These are phyloP conservation scores for Copidosoma aretas DNA, from an alignment of 2,888 invertebrate genomes.

Conservation along the genomic window DNA sequence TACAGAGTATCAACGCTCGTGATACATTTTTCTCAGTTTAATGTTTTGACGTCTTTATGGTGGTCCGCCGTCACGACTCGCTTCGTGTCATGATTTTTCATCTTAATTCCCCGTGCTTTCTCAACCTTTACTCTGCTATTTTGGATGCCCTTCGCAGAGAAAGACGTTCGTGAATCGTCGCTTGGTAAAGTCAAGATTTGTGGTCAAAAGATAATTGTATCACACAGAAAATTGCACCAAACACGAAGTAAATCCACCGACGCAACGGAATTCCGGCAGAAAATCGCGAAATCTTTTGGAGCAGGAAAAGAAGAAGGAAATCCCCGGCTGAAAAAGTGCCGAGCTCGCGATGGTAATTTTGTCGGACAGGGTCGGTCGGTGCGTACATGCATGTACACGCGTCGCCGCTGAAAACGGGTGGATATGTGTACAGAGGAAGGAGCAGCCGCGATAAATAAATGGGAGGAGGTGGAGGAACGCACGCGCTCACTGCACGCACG, in stretches of 20 bases:
- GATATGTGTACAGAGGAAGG: background rate
- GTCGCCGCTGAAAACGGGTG: conserved; percentile 12
- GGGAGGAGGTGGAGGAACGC: background rate
- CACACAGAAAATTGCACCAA: no score
- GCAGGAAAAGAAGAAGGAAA: background rate
- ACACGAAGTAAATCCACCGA: no score
- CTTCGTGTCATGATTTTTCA: no score
- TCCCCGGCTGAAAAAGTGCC: conserved; percentile 31
- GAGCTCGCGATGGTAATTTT: conserved; percentile 31
- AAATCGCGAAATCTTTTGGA: conserved; percentile 13
- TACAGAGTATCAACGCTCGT: conserved; percentile 27
- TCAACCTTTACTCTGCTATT: no score
- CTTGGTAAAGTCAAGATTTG: no score
- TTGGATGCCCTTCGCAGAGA: no score
- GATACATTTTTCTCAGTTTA: conserved; percentile 15
- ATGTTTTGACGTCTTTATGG: conserved; percentile 32
- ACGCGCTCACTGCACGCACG: conserved; percentile 20
- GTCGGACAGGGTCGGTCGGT: no score
- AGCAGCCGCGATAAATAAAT: conserved; percentile 1
- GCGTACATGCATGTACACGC: no score
- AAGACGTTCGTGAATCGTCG: no score
- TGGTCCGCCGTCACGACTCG: conserved; percentile 9
- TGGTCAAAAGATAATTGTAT: no score
- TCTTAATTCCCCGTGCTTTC: background rate
- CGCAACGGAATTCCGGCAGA: background rate